Conservation (phyloP, 2,888 invertebrate species). For the Tenodera sinensis region DNA sequence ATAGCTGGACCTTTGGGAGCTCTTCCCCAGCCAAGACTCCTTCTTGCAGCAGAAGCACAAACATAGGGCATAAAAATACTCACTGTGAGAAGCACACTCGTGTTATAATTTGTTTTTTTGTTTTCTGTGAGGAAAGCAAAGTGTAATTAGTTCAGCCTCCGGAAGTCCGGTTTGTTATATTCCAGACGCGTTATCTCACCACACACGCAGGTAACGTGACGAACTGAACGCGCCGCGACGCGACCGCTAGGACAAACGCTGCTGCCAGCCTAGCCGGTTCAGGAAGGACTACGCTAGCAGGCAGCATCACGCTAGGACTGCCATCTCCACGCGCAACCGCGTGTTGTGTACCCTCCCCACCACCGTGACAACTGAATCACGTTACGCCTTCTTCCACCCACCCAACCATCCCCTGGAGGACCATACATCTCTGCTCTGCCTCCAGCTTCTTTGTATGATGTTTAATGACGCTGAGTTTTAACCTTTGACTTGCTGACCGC, state of each 20-base stretch:
- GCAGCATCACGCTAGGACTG: neutral
- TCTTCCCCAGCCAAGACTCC: neutral
- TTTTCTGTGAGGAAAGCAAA: neutral
- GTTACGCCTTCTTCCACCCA: neutral
- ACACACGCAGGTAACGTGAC: neutral
- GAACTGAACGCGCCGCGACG: neutral
- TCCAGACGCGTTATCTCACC: neutral
- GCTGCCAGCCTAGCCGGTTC: neutral
- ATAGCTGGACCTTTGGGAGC: no score
- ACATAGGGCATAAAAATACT: neutral
- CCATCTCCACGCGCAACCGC: neutral
- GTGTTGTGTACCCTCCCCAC: neutral
- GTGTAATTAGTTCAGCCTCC: neutral
- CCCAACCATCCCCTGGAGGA: neutral
- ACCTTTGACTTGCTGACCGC: neutral
- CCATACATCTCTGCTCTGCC: neutral
- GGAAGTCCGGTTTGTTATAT: neutral
- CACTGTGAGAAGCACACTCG: neutral
- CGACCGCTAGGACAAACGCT: neutral
- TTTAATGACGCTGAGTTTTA: neutral
- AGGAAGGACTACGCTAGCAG: neutral
- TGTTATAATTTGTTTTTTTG: neutral
- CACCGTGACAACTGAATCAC: neutral
- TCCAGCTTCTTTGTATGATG: neutral
- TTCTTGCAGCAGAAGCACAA: neutral